phyloP scores from a whole-genome alignment of 2,113 vertebrate genomes.

The Poecile atricapillus region DNA sequence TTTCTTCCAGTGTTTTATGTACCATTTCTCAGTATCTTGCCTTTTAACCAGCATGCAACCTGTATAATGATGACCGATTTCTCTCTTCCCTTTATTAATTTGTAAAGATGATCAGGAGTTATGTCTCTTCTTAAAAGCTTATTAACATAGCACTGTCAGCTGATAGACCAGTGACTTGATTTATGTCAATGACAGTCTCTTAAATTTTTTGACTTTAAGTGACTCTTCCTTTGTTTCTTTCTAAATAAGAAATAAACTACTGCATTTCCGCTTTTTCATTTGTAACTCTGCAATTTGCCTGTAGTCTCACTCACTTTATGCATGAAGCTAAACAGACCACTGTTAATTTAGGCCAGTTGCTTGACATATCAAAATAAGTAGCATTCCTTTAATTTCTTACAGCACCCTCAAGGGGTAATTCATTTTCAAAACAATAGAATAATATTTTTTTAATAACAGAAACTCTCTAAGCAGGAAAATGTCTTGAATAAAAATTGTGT shows the following conservation, averaged over 20 bases:
- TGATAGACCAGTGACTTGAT: not conserved
- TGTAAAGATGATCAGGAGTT: not conserved
- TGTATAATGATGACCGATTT: not conserved
- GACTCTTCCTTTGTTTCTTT: constrained; percentile 18
- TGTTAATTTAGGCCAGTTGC: constrained; percentile 47
- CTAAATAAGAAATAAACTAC: not conserved
- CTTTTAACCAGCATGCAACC: constrained; percentile 10
- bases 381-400: constrained; percentile 47
- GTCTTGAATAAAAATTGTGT: constrained; percentile 39
- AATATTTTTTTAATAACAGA: constrained; percentile 60
- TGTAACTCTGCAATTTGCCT: not conserved
- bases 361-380: constrained; percentile 49
- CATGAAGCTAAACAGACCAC: constrained; percentile 31
- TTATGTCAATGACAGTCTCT: not conserved
- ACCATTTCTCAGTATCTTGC: constrained; percentile 12
- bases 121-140: constrained; percentile 18
- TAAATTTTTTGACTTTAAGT: not conserved
- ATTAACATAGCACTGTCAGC: not conserved
- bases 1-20: not conserved
- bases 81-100: not conserved
- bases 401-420: constrained; percentile 52
- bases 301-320: not conserved
- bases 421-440: constrained; percentile 61
- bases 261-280: constrained; percentile 11
- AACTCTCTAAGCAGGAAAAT: constrained; percentile 35